Evolutionary conservation across 2,888 invertebrate genomes (phyloP).

Genomic region (Cinara cedri): DNA sequence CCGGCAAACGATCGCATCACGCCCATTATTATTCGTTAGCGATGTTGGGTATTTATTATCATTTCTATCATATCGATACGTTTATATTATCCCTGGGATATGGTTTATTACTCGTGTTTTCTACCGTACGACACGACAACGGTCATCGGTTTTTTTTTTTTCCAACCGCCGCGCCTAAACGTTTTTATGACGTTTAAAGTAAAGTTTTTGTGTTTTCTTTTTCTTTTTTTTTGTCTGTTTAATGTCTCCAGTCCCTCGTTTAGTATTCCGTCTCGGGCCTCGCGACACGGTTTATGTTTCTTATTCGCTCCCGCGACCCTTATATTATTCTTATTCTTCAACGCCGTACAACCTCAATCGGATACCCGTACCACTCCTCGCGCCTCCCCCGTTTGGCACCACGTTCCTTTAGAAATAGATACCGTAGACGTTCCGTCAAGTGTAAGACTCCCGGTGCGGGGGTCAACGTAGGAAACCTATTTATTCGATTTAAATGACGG

Average conservation of each 20-base stretch:
- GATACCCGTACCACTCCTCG: background rate
- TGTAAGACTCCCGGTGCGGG: background rate
- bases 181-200: background rate
- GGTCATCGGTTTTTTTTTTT: background rate
- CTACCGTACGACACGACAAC: background rate
- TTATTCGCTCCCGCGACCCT: background rate
- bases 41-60: background rate
- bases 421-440: background rate
- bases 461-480: background rate
- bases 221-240: background rate
- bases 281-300: background rate
- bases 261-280: conserved; percentile 20
- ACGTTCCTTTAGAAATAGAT: background rate
- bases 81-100: background rate
- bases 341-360: background rate
- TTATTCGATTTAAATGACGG: background rate
- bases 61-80: conserved; percentile 5
- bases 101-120: background rate
- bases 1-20: conserved; percentile 5
- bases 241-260: conserved; percentile 21
- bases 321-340: background rate
- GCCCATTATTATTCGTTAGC: background rate
- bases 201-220: no score
- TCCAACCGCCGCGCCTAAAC: no score
- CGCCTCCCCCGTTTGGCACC: no score